Base-by-base conservation (phyloP, 2,888 invertebrate species). In the Lucinisca nassula region DNA sequence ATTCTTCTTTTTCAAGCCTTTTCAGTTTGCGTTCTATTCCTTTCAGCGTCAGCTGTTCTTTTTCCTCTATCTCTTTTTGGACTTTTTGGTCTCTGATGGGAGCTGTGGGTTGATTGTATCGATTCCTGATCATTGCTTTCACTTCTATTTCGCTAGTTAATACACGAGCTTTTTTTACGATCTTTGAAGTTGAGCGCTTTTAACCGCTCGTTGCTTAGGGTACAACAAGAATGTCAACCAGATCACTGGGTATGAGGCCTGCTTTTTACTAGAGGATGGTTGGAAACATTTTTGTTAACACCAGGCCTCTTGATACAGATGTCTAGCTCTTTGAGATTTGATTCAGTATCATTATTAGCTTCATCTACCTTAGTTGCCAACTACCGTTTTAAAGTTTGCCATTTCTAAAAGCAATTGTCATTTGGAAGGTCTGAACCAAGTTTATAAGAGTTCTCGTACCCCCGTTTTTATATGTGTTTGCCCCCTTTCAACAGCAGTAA, bases 21-120 rank as follows among this genome's bases (percentile, higher is more conserved):
- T 38, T 27, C 30, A n/a, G n/a, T 30, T 2, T 17, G 4, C 27
- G 17, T 67, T 27, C 45, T 61, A 21, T 40, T 6, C 24, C 30
- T 72, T n/a, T n/a, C n/a, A n/a, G 30, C 72, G n/a, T n/a, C n/a
- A n/a, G n/a, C n/a, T n/a, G n/a, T n/a, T n/a, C 72, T 27, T 51
- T 83, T n/a, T 45, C 83, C 24, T 83, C 78, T 1, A 55, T 3
- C 38, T 83, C 55, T 27, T 70, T 21, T 45, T 78, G 72, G 8
- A 72, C 77, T 35, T 78, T 49, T 17, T 21, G 45, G 17, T 45
- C 32, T 49, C 76, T 49, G 24, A 30, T 32, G n/a, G n/a, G n/a
- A n/a, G n/a, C n/a, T n/a, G n/a, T n/a, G n/a, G n/a, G n/a, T n/a
- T n/a, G n/a, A n/a, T n/a, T n/a, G n/a, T n/a, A n/a, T n/a, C n/a